A percentile compares a stretch with the other conserved stretches of the same genome.
Conservation (phyloP, 1,140 invertebrate species). For the Palaemon carinicauda region DNA sequence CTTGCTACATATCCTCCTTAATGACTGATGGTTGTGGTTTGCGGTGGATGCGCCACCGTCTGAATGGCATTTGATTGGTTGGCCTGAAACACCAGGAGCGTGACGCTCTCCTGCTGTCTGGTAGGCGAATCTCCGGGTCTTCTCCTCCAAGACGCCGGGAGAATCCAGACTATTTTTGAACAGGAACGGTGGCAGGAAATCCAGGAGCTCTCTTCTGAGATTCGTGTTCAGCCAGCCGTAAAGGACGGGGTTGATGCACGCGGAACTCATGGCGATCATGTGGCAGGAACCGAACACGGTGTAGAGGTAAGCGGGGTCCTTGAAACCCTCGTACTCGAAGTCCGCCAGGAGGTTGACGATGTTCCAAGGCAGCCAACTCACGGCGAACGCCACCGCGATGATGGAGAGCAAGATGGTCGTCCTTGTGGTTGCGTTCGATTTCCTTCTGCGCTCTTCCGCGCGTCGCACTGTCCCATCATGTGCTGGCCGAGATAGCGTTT, state of each 20-base stretch:
- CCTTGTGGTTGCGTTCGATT: constrained; percentile 67
- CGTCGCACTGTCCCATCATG: constrained; percentile 56
- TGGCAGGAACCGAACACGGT: constrained; percentile 69
- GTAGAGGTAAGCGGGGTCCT: constrained; percentile 63
- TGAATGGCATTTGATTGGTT: constrained; percentile 29
- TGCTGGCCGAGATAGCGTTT: constrained; percentile 65
- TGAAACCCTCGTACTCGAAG: constrained; percentile 53
- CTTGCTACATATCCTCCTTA: constrained; percentile 40
- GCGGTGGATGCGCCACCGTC: constrained; percentile 24
- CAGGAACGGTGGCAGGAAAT: constrained; percentile 61
- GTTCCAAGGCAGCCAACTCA: constrained; percentile 70
- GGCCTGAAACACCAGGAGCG: constrained; percentile 41
- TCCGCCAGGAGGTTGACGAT: constrained; percentile 67
- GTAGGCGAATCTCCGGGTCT: constrained; percentile 29
- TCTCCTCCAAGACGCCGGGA: background rate
- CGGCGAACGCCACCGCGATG: constrained; percentile 66
- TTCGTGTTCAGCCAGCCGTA: constrained; percentile 71
- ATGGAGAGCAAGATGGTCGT: constrained; percentile 68
- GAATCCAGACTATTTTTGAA: constrained; percentile 33
- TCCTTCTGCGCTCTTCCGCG: constrained; percentile 63
- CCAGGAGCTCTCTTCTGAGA: constrained; percentile 65
- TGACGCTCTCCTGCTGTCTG: constrained; percentile 41
- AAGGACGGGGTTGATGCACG: constrained; percentile 69
- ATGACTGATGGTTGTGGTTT: constrained; percentile 16
- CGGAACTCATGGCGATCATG: constrained; percentile 69